These are phyloP conservation scores for Junonia oenone DNA, from an alignment of 2,888 invertebrate genomes.

Conservation along the genomic window DNA sequence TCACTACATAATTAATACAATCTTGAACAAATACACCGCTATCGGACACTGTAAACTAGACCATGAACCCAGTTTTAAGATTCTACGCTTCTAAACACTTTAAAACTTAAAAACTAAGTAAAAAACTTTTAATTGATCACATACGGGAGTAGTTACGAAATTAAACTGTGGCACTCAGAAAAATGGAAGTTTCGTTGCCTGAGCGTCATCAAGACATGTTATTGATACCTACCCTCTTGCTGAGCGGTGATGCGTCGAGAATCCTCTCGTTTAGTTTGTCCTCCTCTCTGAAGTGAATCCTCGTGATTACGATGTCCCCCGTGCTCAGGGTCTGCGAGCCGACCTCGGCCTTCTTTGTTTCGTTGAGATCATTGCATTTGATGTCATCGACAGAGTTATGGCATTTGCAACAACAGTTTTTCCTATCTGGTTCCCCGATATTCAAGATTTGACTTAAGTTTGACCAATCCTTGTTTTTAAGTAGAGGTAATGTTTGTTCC, in stretches of 20 bases:
- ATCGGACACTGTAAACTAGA: constrained; percentile 44
- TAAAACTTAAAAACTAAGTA: constrained; percentile 50
- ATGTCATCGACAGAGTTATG: constrained; percentile 66
- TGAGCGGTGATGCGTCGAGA: constrained; percentile 65
- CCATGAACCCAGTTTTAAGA: constrained; percentile 31
- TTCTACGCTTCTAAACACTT: constrained; percentile 27
- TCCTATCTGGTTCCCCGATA: constrained; percentile 61
- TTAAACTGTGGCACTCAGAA: constrained; percentile 67
- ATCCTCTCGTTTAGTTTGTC: constrained; percentile 69
- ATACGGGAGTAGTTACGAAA: constrained; percentile 57
- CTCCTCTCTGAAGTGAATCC: constrained; percentile 82
- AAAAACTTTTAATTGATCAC: constrained; percentile 58
- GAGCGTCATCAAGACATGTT: constrained; percentile 69
- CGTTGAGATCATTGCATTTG: constrained; percentile 69
- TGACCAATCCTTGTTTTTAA: constrained; percentile 76
- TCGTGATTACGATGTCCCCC: constrained; percentile 94
- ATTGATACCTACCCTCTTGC: constrained; percentile 63
- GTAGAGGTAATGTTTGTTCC: constrained; percentile 74
- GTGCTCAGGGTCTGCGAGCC: constrained; percentile 93
- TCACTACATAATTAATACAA: constrained; percentile 64
- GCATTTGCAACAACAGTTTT: constrained; percentile 79
- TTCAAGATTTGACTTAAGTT: constrained; percentile 72
- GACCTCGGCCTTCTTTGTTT: constrained; percentile 72
- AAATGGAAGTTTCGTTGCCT: constrained; percentile 49
- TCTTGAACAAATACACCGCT: constrained; percentile 60